phyloP scores from a whole-genome alignment of 1,140 invertebrate genomes.

The Drosophila melanica region DNA sequence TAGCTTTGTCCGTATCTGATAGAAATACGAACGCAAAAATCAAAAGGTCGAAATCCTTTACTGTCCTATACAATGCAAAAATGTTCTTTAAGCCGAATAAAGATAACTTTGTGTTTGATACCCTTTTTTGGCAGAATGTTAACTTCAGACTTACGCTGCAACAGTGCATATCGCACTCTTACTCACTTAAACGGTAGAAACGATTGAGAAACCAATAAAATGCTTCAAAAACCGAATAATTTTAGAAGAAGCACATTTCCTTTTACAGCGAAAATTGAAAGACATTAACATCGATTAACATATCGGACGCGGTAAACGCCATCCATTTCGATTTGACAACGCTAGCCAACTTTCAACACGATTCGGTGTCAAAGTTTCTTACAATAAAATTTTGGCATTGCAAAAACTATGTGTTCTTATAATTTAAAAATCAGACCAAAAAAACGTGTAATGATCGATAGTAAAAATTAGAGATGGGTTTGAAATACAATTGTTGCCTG shows the following conservation, averaged over 20 bases:
- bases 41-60: conserved; percentile 22
- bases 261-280: not conserved
- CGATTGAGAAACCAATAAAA: too few relatives aligned
- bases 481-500: too few relatives aligned
- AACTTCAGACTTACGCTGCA: too few relatives aligned
- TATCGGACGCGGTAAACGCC: not conserved
- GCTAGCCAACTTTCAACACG: not conserved
- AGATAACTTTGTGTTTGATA: too few relatives aligned
- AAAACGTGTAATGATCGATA: too few relatives aligned
- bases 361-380: not conserved
- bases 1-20: conserved; percentile 15
- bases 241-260: not conserved
- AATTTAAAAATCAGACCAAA: too few relatives aligned
- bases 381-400: not conserved
- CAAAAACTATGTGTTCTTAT: conserved; percentile 1
- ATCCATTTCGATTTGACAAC: not conserved
- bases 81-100: too few relatives aligned
- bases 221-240: not conserved
- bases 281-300: not conserved
- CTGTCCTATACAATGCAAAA: conserved; percentile 5
- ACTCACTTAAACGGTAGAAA: too few relatives aligned
- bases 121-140: too few relatives aligned
- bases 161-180: too few relatives aligned
- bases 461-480: too few relatives aligned
- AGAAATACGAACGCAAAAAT: conserved; percentile 23